Evolutionary conservation across 2,797 vertebrate genomes (phyloP).

Genomic region (Notolabrus celidotus): DNA sequence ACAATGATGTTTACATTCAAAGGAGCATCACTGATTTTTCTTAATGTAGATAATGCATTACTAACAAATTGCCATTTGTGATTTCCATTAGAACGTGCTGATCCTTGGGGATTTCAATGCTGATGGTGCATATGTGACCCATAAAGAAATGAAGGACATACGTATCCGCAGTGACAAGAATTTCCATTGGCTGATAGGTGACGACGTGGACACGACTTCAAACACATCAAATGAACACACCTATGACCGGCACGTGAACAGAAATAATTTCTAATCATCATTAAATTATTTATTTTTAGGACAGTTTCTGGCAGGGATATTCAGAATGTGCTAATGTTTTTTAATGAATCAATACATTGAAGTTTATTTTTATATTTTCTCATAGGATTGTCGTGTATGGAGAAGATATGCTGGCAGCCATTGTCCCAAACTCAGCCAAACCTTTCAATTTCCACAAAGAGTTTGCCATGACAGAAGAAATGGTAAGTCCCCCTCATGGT

Average conservation of each 20-base stretch:
- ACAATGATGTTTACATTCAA: neutral
- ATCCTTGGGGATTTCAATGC: conserved; percentile 86
- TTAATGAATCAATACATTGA: neutral
- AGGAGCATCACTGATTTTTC: too few species aligned
- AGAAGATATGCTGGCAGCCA: conserved; percentile 64
- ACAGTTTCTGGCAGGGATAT: neutral
- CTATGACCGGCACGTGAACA: conserved; percentile 75
- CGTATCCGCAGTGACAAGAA: conserved; percentile 70
- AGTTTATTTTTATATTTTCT: neutral
- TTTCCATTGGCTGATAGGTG: conserved; percentile 84
- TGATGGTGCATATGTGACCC: conserved; percentile 74
- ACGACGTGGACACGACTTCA: conserved; percentile 81
- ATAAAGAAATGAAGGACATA: conserved; percentile 71
- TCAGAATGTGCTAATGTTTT: neutral
- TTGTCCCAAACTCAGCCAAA: conserved; percentile 76
- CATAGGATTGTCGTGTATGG: conserved; percentile 81
- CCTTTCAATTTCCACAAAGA: conserved; percentile 78
- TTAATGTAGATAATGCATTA: too few species aligned
- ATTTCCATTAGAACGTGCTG: conserved; percentile 78
- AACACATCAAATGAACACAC: conserved; percentile 69
- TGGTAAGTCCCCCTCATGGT: conserved; percentile 39
- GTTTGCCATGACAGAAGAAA: conserved; percentile 68
- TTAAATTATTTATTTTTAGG: neutral
- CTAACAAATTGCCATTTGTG: neutral
- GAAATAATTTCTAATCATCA: neutral